Base-by-base conservation (phyloP, 2,797 vertebrate species). In the Channallabes apus region DNA sequence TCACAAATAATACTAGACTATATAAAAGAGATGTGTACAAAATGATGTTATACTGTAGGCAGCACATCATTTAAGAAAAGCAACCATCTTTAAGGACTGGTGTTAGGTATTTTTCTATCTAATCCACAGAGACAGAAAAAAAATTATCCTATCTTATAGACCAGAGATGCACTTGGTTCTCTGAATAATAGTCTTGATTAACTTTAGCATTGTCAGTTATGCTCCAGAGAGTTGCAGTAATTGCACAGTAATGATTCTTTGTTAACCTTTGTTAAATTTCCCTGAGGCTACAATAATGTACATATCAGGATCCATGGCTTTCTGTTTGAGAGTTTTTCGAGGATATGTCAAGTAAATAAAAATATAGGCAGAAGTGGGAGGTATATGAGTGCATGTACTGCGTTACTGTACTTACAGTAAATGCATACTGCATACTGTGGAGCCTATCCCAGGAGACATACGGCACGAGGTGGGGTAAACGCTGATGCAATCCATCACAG, bases 141-240 rank as follows among this genome's bases (percentile, higher is more conserved):
- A 59, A 77, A 59, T 58, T 11, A 77, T 59, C 11, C 32, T 24
- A 61, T 78, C 58, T 78, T 58, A 32, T 11, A 78, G 22, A n/a
- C 8, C 20, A 78, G 22, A 59, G 56, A 38, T 38, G 58, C 20
- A 22, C 12, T 35, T 22, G 24, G 56, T 78, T 78, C 76, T 61
- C 76, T n/a, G 51, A 78, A 78, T 35, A 61, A 78, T 61, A 35
- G 32, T 24, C 76, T 38, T 78, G 76, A 78, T 78, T 78, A 78
- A 61, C 29, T 78, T 61, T 22, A 78, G 22, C 61, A 78, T 61
- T 61, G 76, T 32, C 56, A 78, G 32, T 59, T 59, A 78, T 78
- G 76, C 76, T 38, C 58, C 15, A 22, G 58, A n/a, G 29, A 38
- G 20, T 61, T 78, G 75, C 29, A 59, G 29, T 78, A 78, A 78